These are phyloP conservation scores for Cynopterus brachyotis DNA, from an alignment of 2,113 vertebrate genomes.

Conservation along the genomic window DNA sequence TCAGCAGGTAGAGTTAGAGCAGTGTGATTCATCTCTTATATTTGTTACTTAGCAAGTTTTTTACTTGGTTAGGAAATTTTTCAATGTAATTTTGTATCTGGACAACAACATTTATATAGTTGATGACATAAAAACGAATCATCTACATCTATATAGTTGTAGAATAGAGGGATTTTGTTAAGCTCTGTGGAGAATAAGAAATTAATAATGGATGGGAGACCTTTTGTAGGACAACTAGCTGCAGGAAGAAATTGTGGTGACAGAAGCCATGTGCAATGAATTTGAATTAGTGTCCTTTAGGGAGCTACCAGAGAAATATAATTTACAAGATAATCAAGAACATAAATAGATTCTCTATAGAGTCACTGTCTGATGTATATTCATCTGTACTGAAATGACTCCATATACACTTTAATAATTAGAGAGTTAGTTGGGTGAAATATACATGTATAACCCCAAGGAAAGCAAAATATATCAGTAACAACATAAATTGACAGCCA, in stretches of 20 bases:
- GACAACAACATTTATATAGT: not conserved
- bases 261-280: constrained; percentile 59
- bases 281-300: constrained; percentile 72
- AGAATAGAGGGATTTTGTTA: not conserved
- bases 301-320: constrained; percentile 64
- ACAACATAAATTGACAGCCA: not conserved
- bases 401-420: constrained; percentile 34
- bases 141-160: constrained; percentile 8
- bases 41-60: not conserved
- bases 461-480: not conserved
- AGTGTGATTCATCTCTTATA: constrained; percentile 4
- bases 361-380: constrained; percentile 48
- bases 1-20: not conserved
- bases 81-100: constrained; percentile 28
- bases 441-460: not conserved
- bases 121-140: constrained; percentile 52
- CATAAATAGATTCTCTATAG: constrained; percentile 68
- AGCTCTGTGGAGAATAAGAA: constrained; percentile 47
- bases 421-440: constrained; percentile 25
- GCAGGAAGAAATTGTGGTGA: constrained; percentile 61
- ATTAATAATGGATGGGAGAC: constrained; percentile 59
- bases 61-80: not conserved
- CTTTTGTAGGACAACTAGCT: constrained; percentile 55
- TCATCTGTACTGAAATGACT: constrained; percentile 38
- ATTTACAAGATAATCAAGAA: constrained; percentile 75